These are phyloP conservation scores for Aphaenogaster ashmeadi DNA, from an alignment of 1,140 invertebrate species.

Conservation along the genomic window DNA sequence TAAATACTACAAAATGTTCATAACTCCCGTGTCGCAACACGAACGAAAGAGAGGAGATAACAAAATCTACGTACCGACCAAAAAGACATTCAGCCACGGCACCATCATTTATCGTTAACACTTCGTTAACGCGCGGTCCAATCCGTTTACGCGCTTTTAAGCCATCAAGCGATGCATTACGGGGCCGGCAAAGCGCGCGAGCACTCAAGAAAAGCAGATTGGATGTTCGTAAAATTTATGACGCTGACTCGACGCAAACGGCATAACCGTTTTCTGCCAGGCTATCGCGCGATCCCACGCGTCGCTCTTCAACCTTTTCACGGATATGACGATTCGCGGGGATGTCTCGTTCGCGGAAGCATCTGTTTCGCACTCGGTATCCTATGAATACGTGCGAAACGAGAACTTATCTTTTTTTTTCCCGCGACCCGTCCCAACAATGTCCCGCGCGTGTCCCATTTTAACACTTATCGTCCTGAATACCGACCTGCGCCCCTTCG, in stretches of 20 bases:
- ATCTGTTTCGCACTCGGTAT: slow-evolving; percentile 45
- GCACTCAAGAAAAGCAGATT: slow-evolving; percentile 58
- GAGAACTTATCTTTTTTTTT: not conserved
- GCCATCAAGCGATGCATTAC: slow-evolving; percentile 52
- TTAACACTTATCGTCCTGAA: slow-evolving; percentile 44
- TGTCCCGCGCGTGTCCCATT: slow-evolving; percentile 19
- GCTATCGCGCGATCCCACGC: slow-evolving; percentile 34
- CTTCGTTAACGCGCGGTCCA: slow-evolving; percentile 56
- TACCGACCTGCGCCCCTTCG: slow-evolving; percentile 8
- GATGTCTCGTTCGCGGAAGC: slow-evolving; percentile 24
- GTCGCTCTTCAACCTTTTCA: slow-evolving; percentile 56
- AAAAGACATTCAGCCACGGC: slow-evolving; percentile 16
- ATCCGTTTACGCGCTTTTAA: slow-evolving; percentile 62
- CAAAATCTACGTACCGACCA: slow-evolving; percentile 8
- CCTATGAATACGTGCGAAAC: not conserved
- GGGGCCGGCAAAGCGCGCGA: not conserved
- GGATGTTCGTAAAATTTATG: slow-evolving; percentile 57
- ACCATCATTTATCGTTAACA: slow-evolving; percentile 61
- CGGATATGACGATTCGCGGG: slow-evolving; percentile 11
- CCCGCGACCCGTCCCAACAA: not conserved
- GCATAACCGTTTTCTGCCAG: slow-evolving; percentile 41
- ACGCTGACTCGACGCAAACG: slow-evolving; percentile 42
- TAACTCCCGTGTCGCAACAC: not conserved
- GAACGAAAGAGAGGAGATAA: not conserved
- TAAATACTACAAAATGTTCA: slow-evolving; percentile 45